Evolutionary conservation across 1,140 invertebrate species (phyloP), one percentile per base, ranked within the genome.

Genomic region (Drosophila auraria): DNA sequence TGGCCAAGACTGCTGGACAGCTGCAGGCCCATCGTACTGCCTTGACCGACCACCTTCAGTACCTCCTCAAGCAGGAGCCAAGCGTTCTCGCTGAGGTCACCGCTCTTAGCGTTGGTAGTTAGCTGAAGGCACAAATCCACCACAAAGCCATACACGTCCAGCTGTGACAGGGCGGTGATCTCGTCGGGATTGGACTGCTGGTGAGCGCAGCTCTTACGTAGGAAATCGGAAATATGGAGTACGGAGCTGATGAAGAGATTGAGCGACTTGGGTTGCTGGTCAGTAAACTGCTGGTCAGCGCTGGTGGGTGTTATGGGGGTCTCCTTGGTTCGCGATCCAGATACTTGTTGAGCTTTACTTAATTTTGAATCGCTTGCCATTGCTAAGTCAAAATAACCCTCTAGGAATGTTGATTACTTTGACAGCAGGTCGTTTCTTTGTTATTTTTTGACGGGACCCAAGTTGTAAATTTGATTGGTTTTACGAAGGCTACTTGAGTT

Each of bases 21-120:
- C 51, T 82, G 56, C 33, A 89, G 60, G 58, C 75, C 76, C 76
- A 62, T 80, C 20, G 79, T 44, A 71, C 44, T 23, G 8, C 45
- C 44, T 51, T 49, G 7, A 30, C 54, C 2, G 11, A 4, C 12
- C 3, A 17, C 7, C 7, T 8, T 12, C 7, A 14, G 11, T 2
- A 69, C 11, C 9, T 65, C 47, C 3, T 12, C 7, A 5, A 69
- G 20, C 17, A 51, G 17, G 17, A 5, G 9, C 53, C 14, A 56
- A 38, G 0, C 20, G 4, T 1, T 17, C 33, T 15, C 3, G 27
- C 2, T 15, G 17, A 1, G 0, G n/a, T 1, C 0, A 5, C 6
- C 33, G 4, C 8, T 3, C 3, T 1, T 5, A 9, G 8, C 4
- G 7, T 17, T 11, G 5, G 3, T 12, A 8, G 17, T 1, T 14